A percentile compares a stretch with the other conserved stretches of the same genome.
phyloP scores from a whole-genome alignment of 1,140 invertebrate species.

The Leptoteleia sp. region DNA sequence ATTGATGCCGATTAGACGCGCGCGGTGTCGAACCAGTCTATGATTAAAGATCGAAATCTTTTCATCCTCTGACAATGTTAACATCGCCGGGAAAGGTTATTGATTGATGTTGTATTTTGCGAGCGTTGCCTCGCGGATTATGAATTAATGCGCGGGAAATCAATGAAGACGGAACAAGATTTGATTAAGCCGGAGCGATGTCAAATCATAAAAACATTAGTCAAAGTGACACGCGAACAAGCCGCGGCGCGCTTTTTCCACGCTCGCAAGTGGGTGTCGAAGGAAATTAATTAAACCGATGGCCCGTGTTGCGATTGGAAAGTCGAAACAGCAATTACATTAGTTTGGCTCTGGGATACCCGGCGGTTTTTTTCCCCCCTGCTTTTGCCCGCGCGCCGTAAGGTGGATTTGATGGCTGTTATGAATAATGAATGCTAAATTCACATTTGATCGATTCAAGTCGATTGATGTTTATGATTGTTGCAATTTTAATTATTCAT shows the following conservation, averaged over 20 bases:
- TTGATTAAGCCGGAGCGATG: conserved; percentile 50
- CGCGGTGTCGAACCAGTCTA: conserved; percentile 11
- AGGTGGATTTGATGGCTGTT: background rate
- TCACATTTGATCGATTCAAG: too few species aligned
- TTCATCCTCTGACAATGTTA: conserved; percentile 53
- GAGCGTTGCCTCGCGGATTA: conserved; percentile 38
- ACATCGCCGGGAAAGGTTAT: conserved; percentile 52
- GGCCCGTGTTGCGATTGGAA: conserved; percentile 12
- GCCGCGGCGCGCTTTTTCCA: conserved; percentile 25
- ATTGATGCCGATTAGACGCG: conserved; percentile 52
- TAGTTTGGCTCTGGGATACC: too few species aligned
- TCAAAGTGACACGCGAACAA: conserved; percentile 55
- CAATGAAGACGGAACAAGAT: conserved; percentile 58
- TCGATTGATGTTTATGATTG: too few species aligned
- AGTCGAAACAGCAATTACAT: conserved; percentile 5
- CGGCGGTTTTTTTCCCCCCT: too few species aligned
- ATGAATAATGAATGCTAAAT: too few species aligned
- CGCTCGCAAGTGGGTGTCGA: conserved; percentile 21
- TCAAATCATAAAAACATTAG: conserved; percentile 63
- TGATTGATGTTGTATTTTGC: conserved; percentile 55
- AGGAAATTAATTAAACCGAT: conserved; percentile 39
- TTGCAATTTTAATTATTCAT: too few species aligned
- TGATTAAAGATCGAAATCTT: conserved; percentile 54
- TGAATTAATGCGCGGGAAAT: conserved; percentile 51
- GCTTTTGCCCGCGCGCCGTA: too few species aligned